Percentiles rank a stretch among this genome's conserved stretches.
Evolutionary conservation across 1,140 invertebrate species (phyloP).

Genomic region (Drosophila ficusphila): DNA sequence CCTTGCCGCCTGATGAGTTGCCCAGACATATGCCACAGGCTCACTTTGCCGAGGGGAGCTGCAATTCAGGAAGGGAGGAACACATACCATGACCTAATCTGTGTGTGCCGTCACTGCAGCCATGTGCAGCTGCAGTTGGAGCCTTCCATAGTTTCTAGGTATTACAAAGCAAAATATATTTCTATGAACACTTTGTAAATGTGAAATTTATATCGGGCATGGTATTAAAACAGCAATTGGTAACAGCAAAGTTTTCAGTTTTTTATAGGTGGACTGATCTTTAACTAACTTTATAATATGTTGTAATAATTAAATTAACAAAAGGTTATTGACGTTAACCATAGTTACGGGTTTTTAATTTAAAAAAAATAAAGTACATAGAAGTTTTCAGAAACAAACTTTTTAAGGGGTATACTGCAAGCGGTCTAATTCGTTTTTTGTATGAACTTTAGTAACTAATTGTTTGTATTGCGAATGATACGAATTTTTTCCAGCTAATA

Average conservation of each 20-base stretch:
- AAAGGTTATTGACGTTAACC: neutral
- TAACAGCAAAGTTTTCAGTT: too few relatives aligned
- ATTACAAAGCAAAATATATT: neutral
- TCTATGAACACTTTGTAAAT: neutral
- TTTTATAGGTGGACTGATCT: too few relatives aligned
- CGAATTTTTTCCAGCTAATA: slow-evolving; percentile 14
- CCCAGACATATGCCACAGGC: slow-evolving; percentile 21
- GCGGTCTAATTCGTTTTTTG: neutral
- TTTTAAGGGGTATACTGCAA: neutral
- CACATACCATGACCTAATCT: slow-evolving; percentile 36
- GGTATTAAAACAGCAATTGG: neutral
- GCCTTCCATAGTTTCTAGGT: neutral
- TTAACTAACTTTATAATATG: too few relatives aligned
- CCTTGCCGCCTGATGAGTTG: slow-evolving; percentile 24
- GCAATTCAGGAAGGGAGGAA: neutral
- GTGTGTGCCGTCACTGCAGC: slow-evolving; percentile 1
- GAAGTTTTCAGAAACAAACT: too few relatives aligned
- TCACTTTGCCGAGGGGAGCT: neutral
- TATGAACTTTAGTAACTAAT: neutral
- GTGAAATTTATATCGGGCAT: neutral
- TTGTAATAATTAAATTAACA: too few relatives aligned
- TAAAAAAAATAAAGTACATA: too few relatives aligned
- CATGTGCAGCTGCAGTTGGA: slow-evolving; percentile 28
- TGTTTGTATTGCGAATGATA: neutral
- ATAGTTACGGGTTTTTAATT: neutral